These are phyloP conservation scores for Hippasteria phrygiana DNA, from an alignment of 53 echinoderm and acorn worm species.

Conservation along the genomic window DNA sequence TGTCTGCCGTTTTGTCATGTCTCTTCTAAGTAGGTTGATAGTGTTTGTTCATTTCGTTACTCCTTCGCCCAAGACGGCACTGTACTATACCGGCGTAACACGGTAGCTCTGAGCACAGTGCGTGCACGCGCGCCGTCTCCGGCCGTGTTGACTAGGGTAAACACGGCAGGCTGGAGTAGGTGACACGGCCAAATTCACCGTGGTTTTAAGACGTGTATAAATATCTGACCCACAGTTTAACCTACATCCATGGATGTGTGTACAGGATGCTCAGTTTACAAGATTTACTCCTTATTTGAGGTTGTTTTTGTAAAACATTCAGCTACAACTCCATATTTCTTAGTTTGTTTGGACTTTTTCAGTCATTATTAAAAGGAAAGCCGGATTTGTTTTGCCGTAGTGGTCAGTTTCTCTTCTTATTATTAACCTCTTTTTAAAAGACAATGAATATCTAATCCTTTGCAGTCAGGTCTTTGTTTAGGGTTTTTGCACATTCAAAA, in stretches of 20 bases:
- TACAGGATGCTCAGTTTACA: constrained; percentile 37
- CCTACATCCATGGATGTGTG: constrained; percentile 37
- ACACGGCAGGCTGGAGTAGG: constrained; percentile 10
- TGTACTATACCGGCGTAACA: constrained; percentile 57
- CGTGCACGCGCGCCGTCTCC: not conserved
- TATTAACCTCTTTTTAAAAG: too few species aligned
- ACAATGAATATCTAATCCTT: too few species aligned
- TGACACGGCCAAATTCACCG: constrained; percentile 12
- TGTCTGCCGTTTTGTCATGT: constrained; percentile 55
- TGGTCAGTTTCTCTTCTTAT: too few species aligned
- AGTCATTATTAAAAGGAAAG: too few species aligned
- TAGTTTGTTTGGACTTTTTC: constrained; percentile 5
- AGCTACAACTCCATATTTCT: constrained; percentile 23
- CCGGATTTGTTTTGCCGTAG: too few species aligned
- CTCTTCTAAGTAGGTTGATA: constrained; percentile 59
- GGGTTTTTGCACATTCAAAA: too few species aligned
- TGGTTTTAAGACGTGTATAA: constrained; percentile 67
- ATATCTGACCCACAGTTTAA: constrained; percentile 57
- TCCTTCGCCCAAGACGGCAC: constrained; percentile 10
- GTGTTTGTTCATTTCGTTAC: constrained; percentile 66
- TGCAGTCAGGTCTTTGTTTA: too few species aligned
- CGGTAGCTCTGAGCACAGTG: constrained; percentile 21
- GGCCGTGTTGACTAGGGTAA: constrained; percentile 41
- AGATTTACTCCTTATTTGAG: not conserved
- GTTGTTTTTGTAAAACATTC: not conserved